These are phyloP conservation scores for Anomalospiza imberbis DNA, from an alignment of 2,797 vertebrate species.

Conservation along the genomic window DNA sequence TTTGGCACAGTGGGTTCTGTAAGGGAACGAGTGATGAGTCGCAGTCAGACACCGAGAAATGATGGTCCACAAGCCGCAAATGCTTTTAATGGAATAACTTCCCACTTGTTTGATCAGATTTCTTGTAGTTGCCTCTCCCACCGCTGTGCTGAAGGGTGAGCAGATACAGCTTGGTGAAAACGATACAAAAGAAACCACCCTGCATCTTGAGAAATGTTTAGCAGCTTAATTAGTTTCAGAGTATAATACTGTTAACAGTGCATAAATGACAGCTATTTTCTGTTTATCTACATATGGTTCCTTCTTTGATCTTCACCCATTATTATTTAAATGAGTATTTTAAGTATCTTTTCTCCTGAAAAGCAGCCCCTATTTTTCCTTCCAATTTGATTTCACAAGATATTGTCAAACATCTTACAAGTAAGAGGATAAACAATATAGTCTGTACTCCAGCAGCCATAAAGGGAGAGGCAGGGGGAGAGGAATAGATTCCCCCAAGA, in stretches of 20 bases:
- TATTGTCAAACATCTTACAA: background rate
- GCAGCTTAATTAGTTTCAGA: constrained; percentile 44
- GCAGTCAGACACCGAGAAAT: constrained; percentile 36
- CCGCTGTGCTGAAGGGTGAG: background rate
- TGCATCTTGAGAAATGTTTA: constrained; percentile 16
- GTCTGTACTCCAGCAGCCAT: background rate
- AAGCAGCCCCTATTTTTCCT: background rate
- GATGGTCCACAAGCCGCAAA: background rate
- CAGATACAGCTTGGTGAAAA: constrained; percentile 9
- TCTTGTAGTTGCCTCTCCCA: background rate
- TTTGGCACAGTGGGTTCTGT: background rate
- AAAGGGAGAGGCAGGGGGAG: background rate
- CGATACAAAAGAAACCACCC: background rate
- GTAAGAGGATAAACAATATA: background rate
- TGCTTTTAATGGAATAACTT: constrained; percentile 37
- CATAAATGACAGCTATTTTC: constrained; percentile 48
- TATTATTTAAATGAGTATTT: constrained; percentile 32
- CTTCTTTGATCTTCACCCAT: constrained; percentile 1
- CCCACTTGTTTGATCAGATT: background rate
- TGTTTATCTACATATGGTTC: constrained; percentile 44
- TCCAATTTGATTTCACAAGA: background rate
- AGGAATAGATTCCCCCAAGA: background rate
- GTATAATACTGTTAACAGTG: constrained; percentile 27
- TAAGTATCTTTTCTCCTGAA: background rate
- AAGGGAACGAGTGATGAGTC: background rate